A percentile compares a stretch with the other conserved stretches of the same genome.
These are phyloP conservation scores for Gracilinanus agilis DNA, from an alignment of 2,113 vertebrate genomes.

Conservation along the genomic window DNA sequence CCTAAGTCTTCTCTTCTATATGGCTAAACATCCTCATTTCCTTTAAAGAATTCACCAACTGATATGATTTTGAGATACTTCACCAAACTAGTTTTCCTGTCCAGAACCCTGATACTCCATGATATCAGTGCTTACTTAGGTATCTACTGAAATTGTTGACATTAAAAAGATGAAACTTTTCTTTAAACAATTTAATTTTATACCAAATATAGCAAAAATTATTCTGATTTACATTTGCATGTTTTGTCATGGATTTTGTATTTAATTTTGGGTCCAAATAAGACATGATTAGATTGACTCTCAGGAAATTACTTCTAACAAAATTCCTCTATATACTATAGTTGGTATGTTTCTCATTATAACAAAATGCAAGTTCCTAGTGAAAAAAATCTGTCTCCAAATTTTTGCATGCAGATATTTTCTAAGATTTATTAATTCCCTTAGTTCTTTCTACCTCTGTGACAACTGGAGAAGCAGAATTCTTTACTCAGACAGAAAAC, in stretches of 20 bases:
- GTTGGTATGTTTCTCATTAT: not conserved
- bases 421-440: not conserved
- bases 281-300: not conserved
- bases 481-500: not conserved
- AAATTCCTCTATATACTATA: not conserved
- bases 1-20: not conserved
- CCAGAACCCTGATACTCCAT: no score
- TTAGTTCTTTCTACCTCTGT: not conserved
- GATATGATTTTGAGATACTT: not conserved
- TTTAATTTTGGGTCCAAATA: not conserved
- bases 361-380: not conserved
- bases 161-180: not conserved
- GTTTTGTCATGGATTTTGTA: not conserved
- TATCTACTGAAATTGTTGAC: not conserved
- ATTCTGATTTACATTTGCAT: constrained; percentile 6
- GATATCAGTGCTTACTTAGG: not conserved
- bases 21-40: not conserved
- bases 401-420: not conserved
- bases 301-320: not conserved
- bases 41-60: not conserved
- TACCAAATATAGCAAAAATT: not conserved
- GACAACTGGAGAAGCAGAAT: not conserved
- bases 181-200: not conserved
- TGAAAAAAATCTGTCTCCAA: constrained; percentile 10
- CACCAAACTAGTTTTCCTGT: not conserved